phyloP scores from a whole-genome alignment of 2,113 vertebrate species.

The Leptobrachium leishanense region DNA sequence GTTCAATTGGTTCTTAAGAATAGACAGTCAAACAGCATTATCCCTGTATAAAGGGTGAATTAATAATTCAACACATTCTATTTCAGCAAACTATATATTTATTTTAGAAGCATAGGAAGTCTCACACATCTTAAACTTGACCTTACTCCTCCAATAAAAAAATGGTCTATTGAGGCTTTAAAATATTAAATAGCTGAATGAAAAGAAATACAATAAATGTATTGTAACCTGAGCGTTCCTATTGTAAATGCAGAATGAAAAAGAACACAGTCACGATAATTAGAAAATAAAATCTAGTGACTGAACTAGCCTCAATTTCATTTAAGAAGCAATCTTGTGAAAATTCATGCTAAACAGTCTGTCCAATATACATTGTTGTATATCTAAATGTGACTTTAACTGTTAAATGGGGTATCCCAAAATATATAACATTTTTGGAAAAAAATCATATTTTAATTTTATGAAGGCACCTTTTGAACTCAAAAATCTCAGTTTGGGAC shows the following conservation, averaged over 20 bases:
- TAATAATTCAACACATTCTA: background rate
- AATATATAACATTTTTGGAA: too few species aligned
- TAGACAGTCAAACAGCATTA: too few species aligned
- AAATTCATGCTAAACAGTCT: conserved; percentile 7
- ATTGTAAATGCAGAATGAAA: conserved; percentile 36
- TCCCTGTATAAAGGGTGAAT: too few species aligned
- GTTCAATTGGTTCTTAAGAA: too few species aligned
- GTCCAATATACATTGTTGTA: conserved; percentile 7
- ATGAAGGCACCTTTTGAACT: too few species aligned
- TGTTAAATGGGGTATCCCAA: too few species aligned
- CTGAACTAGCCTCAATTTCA: conserved; percentile 29
- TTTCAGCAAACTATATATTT: background rate
- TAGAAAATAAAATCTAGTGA: conserved; percentile 41
- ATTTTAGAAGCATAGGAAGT: background rate
- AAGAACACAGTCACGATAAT: conserved; percentile 27
- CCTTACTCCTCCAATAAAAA: conserved; percentile 5
- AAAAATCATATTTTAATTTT: too few species aligned
- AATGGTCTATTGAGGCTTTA: conserved; percentile 5
- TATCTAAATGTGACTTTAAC: background rate
- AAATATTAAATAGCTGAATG: conserved; percentile 2
- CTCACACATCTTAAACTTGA: background rate
- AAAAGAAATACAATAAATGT: conserved; percentile 13
- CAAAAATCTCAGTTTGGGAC: too few species aligned
- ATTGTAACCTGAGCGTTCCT: conserved; percentile 15
- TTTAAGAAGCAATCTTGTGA: conserved; percentile 32